Evolutionary conservation across 2,113 vertebrate species (phyloP).

Genomic region (Lota lota): DNA sequence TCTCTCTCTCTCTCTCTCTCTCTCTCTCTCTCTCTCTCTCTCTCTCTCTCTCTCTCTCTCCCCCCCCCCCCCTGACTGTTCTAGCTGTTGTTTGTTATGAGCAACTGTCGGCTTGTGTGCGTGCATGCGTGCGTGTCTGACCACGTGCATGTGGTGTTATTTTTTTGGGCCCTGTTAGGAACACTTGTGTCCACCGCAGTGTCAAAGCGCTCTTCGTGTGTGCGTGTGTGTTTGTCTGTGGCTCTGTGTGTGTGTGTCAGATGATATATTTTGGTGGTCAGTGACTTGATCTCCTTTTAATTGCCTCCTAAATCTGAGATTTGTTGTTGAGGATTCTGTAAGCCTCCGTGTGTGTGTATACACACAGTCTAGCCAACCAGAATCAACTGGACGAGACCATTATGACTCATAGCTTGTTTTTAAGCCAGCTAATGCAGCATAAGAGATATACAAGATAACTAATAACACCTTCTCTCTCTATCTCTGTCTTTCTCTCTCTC

Average conservation of each 20-base stretch:
- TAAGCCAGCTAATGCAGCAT: constrained; percentile 16
- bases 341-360: background rate
- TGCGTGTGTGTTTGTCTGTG: no score
- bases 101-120: constrained; percentile 66
- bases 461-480: constrained; percentile 10
- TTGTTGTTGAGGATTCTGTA: no score
- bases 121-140: constrained; percentile 69
- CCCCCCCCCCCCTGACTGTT: no score
- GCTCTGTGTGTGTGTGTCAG: background rate
- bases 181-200: no score
- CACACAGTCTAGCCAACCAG: background rate
- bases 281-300: no score
- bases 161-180: no score
- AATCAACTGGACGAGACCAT: constrained; percentile 27
- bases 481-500: no score
- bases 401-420: constrained; percentile 40
- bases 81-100: constrained; percentile 71
- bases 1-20: constrained; percentile 5
- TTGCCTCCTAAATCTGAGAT: no score
- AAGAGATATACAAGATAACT: constrained; percentile 32
- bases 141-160: constrained; percentile 28
- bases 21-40: no score
- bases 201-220: no score
- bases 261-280: no score
- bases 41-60: no score